Percentiles rank a stretch among this genome's conserved stretches.
phyloP scores from a whole-genome alignment of 2,797 vertebrate species.

The Dendrocincla fuliginosa region DNA sequence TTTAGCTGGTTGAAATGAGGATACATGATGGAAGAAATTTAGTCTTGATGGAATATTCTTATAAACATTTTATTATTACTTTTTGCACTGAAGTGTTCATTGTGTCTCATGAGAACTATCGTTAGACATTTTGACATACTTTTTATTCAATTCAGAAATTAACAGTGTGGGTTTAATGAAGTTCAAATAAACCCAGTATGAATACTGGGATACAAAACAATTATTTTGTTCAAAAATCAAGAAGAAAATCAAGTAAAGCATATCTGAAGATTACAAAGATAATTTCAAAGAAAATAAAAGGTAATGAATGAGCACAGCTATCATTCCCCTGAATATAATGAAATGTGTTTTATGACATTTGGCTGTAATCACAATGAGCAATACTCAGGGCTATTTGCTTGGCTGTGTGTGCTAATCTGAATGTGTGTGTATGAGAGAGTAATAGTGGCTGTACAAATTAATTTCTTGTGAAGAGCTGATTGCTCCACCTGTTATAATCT shows the following conservation, averaged over 20 bases:
- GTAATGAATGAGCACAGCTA: conserved; percentile 17
- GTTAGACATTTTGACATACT: conserved; percentile 60
- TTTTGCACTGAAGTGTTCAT: background rate
- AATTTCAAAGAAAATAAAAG: conserved; percentile 52
- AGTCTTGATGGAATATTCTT: background rate
- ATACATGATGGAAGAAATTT: background rate
- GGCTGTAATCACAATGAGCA: conserved; percentile 73
- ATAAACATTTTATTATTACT: conserved; percentile 11
- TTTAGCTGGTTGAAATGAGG: conserved; percentile 15
- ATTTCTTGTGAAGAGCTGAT: conserved; percentile 71
- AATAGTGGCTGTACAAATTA: conserved; percentile 62
- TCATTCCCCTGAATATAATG: conserved; percentile 35
- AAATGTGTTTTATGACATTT: conserved; percentile 63
- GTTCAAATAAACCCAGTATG: conserved; percentile 24
- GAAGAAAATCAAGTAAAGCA: background rate
- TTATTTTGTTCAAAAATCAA: conserved; percentile 64
- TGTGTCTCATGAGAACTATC: conserved; percentile 20
- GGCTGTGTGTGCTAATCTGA: conserved; percentile 39
- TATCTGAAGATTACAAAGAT: conserved; percentile 36
- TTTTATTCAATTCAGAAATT: conserved; percentile 57
- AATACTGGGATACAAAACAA: conserved; percentile 30
- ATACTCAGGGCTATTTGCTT: conserved; percentile 57
- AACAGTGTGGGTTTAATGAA: conserved; percentile 49
- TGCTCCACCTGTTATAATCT: conserved; percentile 69
- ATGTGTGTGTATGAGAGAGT: conserved; percentile 17